Conservation (phyloP, 2,797 vertebrate genomes). For the Eulemur mongoz region DNA sequence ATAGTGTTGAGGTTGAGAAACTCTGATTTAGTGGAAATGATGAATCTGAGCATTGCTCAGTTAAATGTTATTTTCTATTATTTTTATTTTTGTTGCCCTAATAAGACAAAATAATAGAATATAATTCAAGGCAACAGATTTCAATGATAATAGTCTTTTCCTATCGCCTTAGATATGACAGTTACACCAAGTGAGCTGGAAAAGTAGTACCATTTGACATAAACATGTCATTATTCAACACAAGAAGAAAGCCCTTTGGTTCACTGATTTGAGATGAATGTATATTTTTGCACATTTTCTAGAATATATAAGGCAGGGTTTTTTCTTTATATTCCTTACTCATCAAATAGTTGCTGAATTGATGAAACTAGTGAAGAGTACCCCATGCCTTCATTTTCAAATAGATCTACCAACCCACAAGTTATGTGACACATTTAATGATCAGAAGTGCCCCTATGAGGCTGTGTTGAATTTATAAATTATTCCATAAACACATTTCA, state of each 20-base stretch:
- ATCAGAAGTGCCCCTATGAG: neutral
- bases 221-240: neutral
- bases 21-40: neutral
- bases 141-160: neutral
- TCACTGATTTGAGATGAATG: neutral
- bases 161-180: neutral
- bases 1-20: neutral
- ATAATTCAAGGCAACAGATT: neutral
- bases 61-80: neutral
- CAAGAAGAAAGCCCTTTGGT: neutral
- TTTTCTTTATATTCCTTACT: neutral
- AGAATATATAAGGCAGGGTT: neutral
- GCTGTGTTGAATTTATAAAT: neutral
- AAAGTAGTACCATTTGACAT: neutral
- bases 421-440: neutral
- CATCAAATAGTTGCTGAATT: constrained; percentile 12
- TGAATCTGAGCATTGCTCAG: neutral
- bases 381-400: neutral
- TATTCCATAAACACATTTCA: neutral
- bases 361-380: neutral
- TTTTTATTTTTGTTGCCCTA: neutral
- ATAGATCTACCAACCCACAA: neutral
- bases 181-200: neutral
- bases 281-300: constrained; percentile 24
- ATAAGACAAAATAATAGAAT: neutral